Conservation (phyloP, 1,140 invertebrate species). For the Sarcophaga peregrina region DNA sequence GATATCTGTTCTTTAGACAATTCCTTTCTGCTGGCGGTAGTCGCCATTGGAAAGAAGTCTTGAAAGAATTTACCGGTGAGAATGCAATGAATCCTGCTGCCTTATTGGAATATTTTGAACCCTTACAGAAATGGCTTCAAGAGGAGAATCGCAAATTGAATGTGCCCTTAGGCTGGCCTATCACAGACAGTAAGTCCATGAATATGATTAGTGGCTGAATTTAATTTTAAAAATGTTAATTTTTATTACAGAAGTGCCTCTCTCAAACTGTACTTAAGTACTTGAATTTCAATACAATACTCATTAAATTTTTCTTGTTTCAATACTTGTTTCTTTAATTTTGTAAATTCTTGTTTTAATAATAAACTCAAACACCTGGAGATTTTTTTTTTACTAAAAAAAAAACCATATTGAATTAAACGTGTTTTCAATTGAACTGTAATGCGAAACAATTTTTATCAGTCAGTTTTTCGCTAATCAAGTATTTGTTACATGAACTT, state of each 20-base stretch:
- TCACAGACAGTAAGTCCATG: conserved; percentile 57
- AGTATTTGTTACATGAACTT: too few species aligned
- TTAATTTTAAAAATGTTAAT: background rate
- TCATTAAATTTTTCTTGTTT: too few species aligned
- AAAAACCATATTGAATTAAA: too few species aligned
- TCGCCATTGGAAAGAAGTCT: conserved; percentile 71
- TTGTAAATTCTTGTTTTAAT: too few species aligned
- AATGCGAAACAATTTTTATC: too few species aligned
- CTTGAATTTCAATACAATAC: conserved; percentile 23
- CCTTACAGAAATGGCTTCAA: conserved; percentile 63
- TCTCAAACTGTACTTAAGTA: conserved; percentile 22
- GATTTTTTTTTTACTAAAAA: too few species aligned
- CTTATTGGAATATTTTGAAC: conserved; percentile 66
- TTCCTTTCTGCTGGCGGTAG: conserved; percentile 67
- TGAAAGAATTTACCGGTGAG: conserved; percentile 71
- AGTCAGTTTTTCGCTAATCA: too few species aligned
- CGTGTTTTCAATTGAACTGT: too few species aligned
- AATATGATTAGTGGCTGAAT: background rate
- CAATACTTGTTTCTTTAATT: too few species aligned
- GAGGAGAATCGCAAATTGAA: conserved; percentile 60
- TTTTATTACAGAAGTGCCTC: conserved; percentile 33
- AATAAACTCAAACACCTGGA: too few species aligned
- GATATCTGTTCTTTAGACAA: conserved; percentile 51
- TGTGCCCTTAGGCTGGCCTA: conserved; percentile 58
- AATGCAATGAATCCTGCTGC: conserved; percentile 67